Conservation (phyloP, 2,797 vertebrate species). For the Salmo trutta region DNA sequence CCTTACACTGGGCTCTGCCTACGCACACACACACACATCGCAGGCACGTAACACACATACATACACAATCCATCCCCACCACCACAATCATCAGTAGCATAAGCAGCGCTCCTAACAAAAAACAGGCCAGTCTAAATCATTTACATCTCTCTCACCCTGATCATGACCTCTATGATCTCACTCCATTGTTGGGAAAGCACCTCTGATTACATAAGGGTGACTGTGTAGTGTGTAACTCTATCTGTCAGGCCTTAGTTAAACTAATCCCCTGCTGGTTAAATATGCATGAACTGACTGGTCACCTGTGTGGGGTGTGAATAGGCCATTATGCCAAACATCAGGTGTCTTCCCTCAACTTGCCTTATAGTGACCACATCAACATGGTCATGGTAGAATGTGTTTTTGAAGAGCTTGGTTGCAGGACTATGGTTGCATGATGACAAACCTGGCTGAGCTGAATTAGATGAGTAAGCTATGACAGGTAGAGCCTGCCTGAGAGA, state of each 20-base stretch:
- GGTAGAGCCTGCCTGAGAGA: neutral
- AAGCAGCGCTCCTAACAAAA: neutral
- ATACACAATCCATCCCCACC: neutral
- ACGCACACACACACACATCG: constrained; percentile 22
- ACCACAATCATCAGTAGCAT: neutral
- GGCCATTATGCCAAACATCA: neutral
- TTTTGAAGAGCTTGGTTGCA: neutral
- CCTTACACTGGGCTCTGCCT: constrained; percentile 5
- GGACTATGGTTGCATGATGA: neutral
- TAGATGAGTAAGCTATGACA: no score
- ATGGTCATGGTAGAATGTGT: neutral
- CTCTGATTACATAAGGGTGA: constrained; percentile 60
- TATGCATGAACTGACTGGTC: constrained; percentile 53
- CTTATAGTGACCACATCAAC: neutral
- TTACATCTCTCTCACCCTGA: constrained; percentile 30
- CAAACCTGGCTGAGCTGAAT: neutral
- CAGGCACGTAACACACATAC: neutral
- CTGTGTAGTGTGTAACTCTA: constrained; percentile 52
- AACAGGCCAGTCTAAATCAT: neutral
- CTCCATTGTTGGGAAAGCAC: constrained; percentile 50
- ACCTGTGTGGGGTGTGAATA: constrained; percentile 30
- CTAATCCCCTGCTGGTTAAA: constrained; percentile 58
- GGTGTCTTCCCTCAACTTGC: neutral
- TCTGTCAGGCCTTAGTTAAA: constrained; percentile 42
- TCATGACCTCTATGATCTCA: constrained; percentile 55